Evolutionary conservation across 2,113 vertebrate species (phyloP).

Genomic region (Notiomystis cincta): DNA sequence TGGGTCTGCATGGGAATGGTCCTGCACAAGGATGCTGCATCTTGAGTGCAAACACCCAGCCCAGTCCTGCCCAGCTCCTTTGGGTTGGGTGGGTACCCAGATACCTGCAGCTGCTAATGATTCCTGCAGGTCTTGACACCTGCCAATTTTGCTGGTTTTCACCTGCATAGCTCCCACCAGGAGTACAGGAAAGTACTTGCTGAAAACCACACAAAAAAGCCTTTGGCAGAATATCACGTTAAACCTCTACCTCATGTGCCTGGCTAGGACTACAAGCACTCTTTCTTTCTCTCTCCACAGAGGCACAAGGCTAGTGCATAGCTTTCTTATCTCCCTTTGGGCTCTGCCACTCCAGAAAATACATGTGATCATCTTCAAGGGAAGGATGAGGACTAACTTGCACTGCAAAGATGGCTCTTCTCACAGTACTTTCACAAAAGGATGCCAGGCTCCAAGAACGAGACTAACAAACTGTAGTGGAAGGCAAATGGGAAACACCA

Average conservation of each 20-base stretch:
- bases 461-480: neutral
- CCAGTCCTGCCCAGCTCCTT: neutral
- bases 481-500: neutral
- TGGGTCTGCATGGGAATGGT: rapidly evolving
- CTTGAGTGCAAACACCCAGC: neutral
- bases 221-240: neutral
- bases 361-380: neutral
- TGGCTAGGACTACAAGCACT: neutral
- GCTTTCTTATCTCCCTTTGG: neutral
- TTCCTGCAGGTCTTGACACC: neutral
- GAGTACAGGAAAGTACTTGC: neutral
- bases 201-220: neutral
- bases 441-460: neutral
- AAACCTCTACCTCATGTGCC: neutral
- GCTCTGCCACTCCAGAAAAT: neutral
- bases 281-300: neutral
- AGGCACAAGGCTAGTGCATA: neutral
- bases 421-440: neutral
- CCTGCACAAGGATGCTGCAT: neutral
- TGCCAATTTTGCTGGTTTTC: neutral
- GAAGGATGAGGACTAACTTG: neutral
- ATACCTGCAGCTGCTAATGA: neutral
- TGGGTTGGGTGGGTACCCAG: neutral
- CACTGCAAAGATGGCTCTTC: neutral
- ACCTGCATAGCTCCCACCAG: neutral